Percentiles rank a stretch among this genome's conserved stretches.
These are phyloP conservation scores for Argentina silus DNA, from an alignment of 2,797 vertebrate genomes.

Conservation along the genomic window DNA sequence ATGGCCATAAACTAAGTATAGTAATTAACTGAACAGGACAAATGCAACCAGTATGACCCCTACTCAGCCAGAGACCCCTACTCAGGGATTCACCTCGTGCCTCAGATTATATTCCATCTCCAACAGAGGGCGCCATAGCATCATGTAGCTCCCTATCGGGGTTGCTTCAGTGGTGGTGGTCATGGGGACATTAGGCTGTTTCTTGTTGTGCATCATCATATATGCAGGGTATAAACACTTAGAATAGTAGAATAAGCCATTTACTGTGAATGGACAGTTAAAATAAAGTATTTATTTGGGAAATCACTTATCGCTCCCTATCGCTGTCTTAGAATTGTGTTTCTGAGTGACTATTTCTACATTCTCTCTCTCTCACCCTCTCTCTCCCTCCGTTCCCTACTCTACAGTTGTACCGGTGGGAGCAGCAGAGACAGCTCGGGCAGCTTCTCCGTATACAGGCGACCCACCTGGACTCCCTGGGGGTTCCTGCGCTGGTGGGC, in stretches of 20 bases:
- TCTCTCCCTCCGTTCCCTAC: not conserved
- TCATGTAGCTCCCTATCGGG: not conserved
- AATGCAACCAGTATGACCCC: no score
- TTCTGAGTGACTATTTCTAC: not conserved
- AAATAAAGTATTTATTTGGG: not conserved
- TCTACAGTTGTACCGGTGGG: slow-evolving; percentile 45
- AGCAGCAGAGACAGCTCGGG: slow-evolving; percentile 79
- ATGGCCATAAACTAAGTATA: no score
- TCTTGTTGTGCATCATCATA: not conserved
- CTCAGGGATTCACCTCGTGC: no score
- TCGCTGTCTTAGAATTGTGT: no score
- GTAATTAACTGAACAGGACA: no score
- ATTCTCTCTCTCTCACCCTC: not conserved
- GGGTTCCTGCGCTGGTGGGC: slow-evolving; percentile 79
- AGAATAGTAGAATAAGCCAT: no score
- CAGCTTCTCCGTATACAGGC: slow-evolving; percentile 85
- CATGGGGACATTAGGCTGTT: not conserved
- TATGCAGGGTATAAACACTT: no score
- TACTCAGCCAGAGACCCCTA: no score
- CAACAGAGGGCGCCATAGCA: slow-evolving; percentile 21
- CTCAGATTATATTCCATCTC: not conserved
- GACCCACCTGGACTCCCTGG: slow-evolving; percentile 82
- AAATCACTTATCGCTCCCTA: no score
- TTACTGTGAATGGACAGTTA: no score
- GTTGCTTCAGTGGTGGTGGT: not conserved